Conservation (phyloP, 2,888 invertebrate genomes). For the Strigamia crassipes region DNA sequence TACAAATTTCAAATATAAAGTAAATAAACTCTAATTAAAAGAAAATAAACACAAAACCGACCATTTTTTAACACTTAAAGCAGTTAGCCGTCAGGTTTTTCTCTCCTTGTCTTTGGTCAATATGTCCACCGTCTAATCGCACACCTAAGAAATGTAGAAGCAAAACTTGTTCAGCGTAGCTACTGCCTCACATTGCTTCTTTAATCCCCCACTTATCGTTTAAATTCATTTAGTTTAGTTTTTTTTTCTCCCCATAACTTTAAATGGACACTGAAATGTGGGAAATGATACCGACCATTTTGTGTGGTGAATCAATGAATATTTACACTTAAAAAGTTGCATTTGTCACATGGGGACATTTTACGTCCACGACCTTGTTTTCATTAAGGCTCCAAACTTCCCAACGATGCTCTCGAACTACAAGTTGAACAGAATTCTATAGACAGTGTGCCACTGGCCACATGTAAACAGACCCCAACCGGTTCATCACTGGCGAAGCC, state of each 20-base stretch:
- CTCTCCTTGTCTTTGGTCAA: neutral
- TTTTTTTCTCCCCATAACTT: neutral
- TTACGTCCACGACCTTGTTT: neutral
- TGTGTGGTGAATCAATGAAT: slow-evolving; percentile 5
- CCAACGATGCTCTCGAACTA: slow-evolving; percentile 45
- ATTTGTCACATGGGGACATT: neutral
- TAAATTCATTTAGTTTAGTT: neutral
- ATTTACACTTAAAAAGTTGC: neutral
- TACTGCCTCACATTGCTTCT: neutral
- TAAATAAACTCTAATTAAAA: neutral
- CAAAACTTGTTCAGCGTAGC: slow-evolving; percentile 21
- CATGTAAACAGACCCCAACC: slow-evolving; percentile 66
- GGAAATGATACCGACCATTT: slow-evolving; percentile 35
- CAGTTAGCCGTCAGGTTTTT: neutral
- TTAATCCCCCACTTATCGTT: neutral
- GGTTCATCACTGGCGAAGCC: neutral
- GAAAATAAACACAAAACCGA: neutral
- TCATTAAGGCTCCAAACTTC: slow-evolving; percentile 8
- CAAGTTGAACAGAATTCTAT: slow-evolving; percentile 66
- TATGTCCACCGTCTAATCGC: neutral
- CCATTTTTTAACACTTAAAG: neutral
- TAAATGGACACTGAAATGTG: slow-evolving; percentile 1
- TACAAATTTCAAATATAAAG: neutral
- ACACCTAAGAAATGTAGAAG: slow-evolving; percentile 35
- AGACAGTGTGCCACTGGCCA: slow-evolving; percentile 65